Conservation (phyloP, 2,888 invertebrate species). For the Tipula helvola region DNA sequence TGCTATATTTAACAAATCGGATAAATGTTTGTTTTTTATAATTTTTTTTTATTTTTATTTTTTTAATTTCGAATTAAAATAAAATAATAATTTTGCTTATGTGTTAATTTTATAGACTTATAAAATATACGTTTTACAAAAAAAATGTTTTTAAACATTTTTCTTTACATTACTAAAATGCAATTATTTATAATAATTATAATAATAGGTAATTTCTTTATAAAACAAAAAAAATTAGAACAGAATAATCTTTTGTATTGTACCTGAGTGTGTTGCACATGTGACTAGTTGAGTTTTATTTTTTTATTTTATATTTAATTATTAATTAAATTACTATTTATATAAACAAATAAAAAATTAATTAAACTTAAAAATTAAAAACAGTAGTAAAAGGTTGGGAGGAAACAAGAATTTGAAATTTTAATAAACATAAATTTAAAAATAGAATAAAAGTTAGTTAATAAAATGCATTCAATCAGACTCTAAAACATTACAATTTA, state of each 20-base stretch:
- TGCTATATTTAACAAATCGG: neutral
- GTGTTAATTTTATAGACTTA: neutral
- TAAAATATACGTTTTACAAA: neutral
- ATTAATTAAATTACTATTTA: neutral
- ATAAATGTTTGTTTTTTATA: neutral
- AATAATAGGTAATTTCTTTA: constrained; percentile 6
- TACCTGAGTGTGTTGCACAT: constrained; percentile 25
- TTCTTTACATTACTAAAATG: neutral
- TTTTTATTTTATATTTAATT: neutral
- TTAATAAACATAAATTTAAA: neutral
- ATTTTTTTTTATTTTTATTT: neutral
- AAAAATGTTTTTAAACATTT: neutral
- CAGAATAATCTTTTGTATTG: constrained; percentile 20
- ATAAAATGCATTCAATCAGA: neutral
- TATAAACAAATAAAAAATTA: neutral
- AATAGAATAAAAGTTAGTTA: neutral
- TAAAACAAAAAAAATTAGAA: constrained; percentile 11
- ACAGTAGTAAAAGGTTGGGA: neutral
- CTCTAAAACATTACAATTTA: neutral
- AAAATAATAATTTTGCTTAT: neutral
- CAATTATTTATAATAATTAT: neutral
- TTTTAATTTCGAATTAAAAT: neutral
- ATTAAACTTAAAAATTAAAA: neutral
- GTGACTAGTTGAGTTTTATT: constrained; percentile 23
- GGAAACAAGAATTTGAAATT: neutral